These are phyloP conservation scores for Zaprionus camerounensis DNA, from an alignment of 1,140 invertebrate genomes.

Conservation along the genomic window DNA sequence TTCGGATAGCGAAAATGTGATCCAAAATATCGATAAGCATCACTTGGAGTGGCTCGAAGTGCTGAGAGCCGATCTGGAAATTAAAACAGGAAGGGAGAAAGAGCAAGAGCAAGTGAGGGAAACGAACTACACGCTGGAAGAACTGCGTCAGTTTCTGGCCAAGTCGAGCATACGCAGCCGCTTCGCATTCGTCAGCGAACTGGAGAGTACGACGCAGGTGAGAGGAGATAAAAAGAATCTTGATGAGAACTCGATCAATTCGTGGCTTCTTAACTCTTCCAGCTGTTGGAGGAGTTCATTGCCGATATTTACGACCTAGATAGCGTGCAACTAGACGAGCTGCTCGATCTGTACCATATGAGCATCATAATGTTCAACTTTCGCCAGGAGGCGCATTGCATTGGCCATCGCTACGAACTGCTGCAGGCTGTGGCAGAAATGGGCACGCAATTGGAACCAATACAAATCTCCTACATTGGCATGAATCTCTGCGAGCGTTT, in stretches of 20 bases:
- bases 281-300: slow-evolving; percentile 4
- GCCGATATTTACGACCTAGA: background rate
- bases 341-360: slow-evolving; percentile 30
- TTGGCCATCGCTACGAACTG: slow-evolving; percentile 1
- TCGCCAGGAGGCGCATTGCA: slow-evolving; percentile 3
- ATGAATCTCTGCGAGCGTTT: slow-evolving; percentile 23
- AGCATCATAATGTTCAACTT: slow-evolving; percentile 24
- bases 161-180: background rate
- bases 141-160: background rate
- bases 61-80: background rate
- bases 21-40: background rate
- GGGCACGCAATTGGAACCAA: background rate
- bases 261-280: background rate
- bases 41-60: background rate
- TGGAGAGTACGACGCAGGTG: background rate
- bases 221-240: background rate
- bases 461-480: slow-evolving; percentile 8
- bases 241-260: too few relatives aligned
- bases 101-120: background rate
- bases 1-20: background rate
- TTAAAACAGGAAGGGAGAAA: background rate
- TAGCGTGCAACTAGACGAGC: slow-evolving; percentile 10
- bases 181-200: background rate
- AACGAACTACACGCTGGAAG: background rate
- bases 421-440: slow-evolving; percentile 16